A percentile compares a stretch with the other conserved stretches of the same genome.
phyloP scores from a whole-genome alignment of 2,113 vertebrate genomes.

The Chloropsis cyanopogon region DNA sequence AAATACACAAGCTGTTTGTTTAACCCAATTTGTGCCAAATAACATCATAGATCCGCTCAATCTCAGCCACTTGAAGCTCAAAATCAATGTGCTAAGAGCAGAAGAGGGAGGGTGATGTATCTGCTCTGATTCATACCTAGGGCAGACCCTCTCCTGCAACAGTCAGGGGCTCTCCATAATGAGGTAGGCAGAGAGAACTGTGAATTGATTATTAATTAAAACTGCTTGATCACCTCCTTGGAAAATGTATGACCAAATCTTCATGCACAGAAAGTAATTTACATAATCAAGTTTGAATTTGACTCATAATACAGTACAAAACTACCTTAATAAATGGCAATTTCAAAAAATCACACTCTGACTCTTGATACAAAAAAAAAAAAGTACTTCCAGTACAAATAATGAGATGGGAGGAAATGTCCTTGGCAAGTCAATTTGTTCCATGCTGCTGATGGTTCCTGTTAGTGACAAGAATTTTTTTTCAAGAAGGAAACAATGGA shows the following conservation, averaged over 20 bases:
- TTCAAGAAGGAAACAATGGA: slow-evolving; percentile 63
- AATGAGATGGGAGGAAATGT: slow-evolving; percentile 51
- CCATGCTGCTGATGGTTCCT: slow-evolving; percentile 53
- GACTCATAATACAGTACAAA: background rate
- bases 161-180: background rate
- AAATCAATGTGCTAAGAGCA: background rate
- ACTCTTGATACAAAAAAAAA: background rate
- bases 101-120: background rate
- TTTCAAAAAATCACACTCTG: background rate
- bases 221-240: background rate
- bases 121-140: background rate
- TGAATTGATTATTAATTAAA: background rate
- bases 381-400: slow-evolving; percentile 1
- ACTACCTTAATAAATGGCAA: background rate
- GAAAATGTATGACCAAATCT: background rate
- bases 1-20: background rate
- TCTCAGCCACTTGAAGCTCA: background rate
- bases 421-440: slow-evolving; percentile 58
- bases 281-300: background rate
- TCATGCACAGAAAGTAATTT: background rate
- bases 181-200: background rate
- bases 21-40: background rate
- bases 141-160: background rate
- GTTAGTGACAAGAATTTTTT: slow-evolving; percentile 45
- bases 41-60: background rate